Conservation (phyloP, 2,113 vertebrate genomes). For the Rutilus rutilus region DNA sequence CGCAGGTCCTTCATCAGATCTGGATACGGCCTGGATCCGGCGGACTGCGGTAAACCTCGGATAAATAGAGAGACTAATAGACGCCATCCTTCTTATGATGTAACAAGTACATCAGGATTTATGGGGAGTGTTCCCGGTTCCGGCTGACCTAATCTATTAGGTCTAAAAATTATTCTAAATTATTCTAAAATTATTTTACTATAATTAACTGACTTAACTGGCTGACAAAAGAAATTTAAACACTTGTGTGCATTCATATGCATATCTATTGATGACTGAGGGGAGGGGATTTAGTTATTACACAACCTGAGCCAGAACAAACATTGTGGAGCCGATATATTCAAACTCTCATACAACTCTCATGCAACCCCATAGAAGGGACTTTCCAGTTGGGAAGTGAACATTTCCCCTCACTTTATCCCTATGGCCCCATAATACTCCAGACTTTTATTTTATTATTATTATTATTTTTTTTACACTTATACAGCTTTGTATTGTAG, state of each 20-base stretch:
- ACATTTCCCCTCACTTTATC: not conserved
- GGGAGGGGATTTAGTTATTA: not conserved
- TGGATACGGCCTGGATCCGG: too few species aligned
- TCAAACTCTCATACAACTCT: not conserved
- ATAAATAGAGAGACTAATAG: too few species aligned
- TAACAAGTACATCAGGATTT: too few species aligned
- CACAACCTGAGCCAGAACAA: constrained; percentile 18
- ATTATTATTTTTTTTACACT: not conserved
- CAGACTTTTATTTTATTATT: not conserved
- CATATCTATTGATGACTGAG: not conserved
- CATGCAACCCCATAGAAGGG: constrained; percentile 48
- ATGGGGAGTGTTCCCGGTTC: too few species aligned
- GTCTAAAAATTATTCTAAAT: too few species aligned
- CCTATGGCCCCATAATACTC: constrained; percentile 25
- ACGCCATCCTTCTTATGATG: too few species aligned
- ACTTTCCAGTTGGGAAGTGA: constrained; percentile 33
- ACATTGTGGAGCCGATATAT: not conserved
- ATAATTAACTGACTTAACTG: not conserved
- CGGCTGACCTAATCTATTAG: too few species aligned
- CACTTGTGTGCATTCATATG: not conserved
- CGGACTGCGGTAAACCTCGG: too few species aligned
- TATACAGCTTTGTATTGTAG: constrained; percentile 46
- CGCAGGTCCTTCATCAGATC: too few species aligned
- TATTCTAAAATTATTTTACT: too few species aligned
- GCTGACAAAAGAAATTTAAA: not conserved